A percentile compares a stretch with the other conserved stretches of the same genome.
phyloP scores from a whole-genome alignment of 2,113 vertebrate species.

The Zosterops lateralis region DNA sequence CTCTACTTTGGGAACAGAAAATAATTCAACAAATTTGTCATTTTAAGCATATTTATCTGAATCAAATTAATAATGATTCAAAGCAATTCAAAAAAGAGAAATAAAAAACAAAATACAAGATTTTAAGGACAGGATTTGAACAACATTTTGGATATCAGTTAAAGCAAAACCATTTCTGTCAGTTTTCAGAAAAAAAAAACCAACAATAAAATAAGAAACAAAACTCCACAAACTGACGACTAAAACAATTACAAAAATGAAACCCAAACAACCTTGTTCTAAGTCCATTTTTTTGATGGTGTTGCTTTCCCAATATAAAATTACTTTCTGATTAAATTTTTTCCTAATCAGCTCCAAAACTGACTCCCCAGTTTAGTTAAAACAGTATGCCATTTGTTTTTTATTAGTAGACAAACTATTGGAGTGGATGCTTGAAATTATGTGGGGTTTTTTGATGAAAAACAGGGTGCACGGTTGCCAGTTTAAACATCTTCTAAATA shows the following conservation, averaged over 20 bases:
- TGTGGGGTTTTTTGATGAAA: not conserved
- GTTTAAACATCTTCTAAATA: not conserved
- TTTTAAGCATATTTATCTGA: not conserved
- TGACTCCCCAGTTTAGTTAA: fast-evolving
- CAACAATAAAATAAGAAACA: not conserved
- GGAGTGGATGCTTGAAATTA: not conserved
- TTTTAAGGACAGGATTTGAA: not conserved
- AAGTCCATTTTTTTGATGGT: not conserved
- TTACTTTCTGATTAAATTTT: not conserved
- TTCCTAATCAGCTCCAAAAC: not conserved
- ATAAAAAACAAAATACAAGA: not conserved
- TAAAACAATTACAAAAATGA: not conserved
- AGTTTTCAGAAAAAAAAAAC: not conserved
- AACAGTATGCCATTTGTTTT: not conserved
- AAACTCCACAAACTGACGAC: not conserved
- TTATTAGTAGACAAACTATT: not conserved
- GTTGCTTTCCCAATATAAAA: not conserved
- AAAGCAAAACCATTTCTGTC: not conserved
- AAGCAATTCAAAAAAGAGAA: not conserved
- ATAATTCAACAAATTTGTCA: not conserved
- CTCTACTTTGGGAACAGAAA: not conserved
- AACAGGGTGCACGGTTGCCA: not conserved
- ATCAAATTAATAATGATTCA: not conserved
- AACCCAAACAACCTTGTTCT: not conserved
- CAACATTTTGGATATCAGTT: not conserved